Conservation (phyloP, 2,888 invertebrate species). For the Lucinisca nassula region DNA sequence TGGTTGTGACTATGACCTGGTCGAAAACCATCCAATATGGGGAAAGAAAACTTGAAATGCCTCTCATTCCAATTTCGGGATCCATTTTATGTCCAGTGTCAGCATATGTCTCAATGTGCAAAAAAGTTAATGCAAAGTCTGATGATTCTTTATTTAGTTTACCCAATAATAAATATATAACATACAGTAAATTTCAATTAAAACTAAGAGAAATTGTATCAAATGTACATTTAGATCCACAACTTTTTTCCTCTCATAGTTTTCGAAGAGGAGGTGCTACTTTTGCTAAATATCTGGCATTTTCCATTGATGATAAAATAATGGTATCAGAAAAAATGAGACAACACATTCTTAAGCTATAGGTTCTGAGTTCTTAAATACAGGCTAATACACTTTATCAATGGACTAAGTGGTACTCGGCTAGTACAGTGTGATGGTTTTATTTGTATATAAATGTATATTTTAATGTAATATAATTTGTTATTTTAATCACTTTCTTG, state of each 20-base stretch:
- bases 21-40: slow-evolving; percentile 45
- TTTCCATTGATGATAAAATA: slow-evolving; percentile 11
- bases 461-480: too few relatives aligned
- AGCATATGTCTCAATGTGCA: slow-evolving; percentile 21
- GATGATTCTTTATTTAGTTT: slow-evolving; percentile 21
- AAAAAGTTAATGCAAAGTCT: background rate
- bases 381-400: too few relatives aligned
- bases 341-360: too few relatives aligned
- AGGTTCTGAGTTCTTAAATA: too few relatives aligned
- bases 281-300: slow-evolving; percentile 10
- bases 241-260: slow-evolving; percentile 3
- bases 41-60: slow-evolving; percentile 21
- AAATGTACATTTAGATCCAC: background rate
- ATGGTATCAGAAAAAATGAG: too few relatives aligned
- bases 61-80: slow-evolving; percentile 19
- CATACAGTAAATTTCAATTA: slow-evolving; percentile 1
- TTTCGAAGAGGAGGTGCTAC: slow-evolving; percentile 25
- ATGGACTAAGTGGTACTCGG: too few relatives aligned
- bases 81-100: slow-evolving; percentile 30
- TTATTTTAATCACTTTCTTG: too few relatives aligned
- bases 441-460: too few relatives aligned
- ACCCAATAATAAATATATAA: background rate
- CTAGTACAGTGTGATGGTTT: too few relatives aligned
- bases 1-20: slow-evolving; percentile 37
- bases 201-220: background rate